Percentiles rank a stretch among this genome's conserved stretches.
Conservation (phyloP, 2,797 vertebrate species). For the Sebastes oblongus region DNA sequence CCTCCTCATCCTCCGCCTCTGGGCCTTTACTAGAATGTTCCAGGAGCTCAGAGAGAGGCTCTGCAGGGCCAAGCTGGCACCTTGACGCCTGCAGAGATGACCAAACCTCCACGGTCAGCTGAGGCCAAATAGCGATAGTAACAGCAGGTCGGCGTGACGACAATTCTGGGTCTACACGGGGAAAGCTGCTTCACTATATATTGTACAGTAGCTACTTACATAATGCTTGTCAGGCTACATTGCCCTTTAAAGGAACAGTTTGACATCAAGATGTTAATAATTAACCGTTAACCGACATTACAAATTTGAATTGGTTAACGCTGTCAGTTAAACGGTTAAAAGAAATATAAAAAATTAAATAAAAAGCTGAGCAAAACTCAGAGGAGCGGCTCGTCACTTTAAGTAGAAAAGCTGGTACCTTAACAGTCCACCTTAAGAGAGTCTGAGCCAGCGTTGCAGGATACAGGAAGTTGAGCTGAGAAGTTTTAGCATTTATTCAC, state of each 20-base stretch:
- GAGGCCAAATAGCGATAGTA: conserved; percentile 48
- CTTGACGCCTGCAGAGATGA: conserved; percentile 32
- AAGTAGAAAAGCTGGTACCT: no score
- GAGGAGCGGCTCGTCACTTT: no score
- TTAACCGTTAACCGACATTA: no score
- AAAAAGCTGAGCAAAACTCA: no score
- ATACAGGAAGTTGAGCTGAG: no score
- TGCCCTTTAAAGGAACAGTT: background rate
- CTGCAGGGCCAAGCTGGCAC: conserved; percentile 57
- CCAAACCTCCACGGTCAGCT: conserved; percentile 22
- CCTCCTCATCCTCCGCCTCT: conserved; percentile 72
- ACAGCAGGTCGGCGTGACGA: conserved; percentile 28
- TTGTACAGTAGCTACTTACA: background rate
- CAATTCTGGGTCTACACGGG: background rate
- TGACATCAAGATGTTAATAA: background rate
- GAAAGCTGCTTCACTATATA: background rate
- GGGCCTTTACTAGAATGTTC: conserved; percentile 46
- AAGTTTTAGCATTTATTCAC: no score
- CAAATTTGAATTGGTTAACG: no score
- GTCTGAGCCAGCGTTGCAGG: no score
- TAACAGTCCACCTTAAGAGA: no score
- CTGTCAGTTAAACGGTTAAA: no score
- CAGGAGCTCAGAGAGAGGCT: conserved; percentile 49
- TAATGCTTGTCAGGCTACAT: background rate
- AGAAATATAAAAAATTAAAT: no score